These are phyloP conservation scores for Muscicapa adusta DNA, from an alignment of 2,113 vertebrate genomes.

Conservation along the genomic window DNA sequence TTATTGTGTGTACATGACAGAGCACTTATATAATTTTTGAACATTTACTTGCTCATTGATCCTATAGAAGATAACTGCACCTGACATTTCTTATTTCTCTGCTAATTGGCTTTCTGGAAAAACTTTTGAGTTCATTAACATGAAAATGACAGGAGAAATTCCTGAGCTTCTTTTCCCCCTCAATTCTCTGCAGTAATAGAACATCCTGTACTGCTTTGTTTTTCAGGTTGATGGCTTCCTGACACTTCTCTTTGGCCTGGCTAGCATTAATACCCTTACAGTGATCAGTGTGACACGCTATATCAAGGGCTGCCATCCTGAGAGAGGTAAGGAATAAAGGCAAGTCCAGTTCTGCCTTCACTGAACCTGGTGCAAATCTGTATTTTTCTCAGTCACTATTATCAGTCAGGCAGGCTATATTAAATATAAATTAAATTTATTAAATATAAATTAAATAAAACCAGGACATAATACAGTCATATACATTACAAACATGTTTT, in stretches of 20 bases:
- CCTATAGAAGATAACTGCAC: slow-evolving; percentile 2
- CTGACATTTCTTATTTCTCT: slow-evolving; percentile 17
- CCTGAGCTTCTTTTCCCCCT: not conserved
- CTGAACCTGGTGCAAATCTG: not conserved
- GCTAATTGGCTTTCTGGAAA: not conserved
- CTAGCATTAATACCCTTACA: slow-evolving; percentile 88
- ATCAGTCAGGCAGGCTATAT: not conserved
- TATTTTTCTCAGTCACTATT: not conserved
- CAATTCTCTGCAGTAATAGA: not conserved
- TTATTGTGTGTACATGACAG: not conserved
- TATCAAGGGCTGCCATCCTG: slow-evolving; percentile 82
- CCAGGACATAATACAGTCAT: not conserved
- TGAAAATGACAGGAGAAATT: not conserved
- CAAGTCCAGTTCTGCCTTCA: not conserved
- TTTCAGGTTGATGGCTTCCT: slow-evolving; percentile 87
- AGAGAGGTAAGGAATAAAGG: slow-evolving; percentile 73
- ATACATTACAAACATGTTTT: not conserved
- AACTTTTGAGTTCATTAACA: not conserved
- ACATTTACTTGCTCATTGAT: slow-evolving; percentile 27
- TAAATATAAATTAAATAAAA: not conserved
- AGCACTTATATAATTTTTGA: not conserved
- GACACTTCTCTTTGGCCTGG: slow-evolving; percentile 85
- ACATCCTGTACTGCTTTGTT: not conserved
- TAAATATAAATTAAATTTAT: not conserved
- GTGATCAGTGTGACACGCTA: slow-evolving; percentile 88